Evolutionary conservation across 2,888 invertebrate species (phyloP), one percentile per base, ranked within the genome.

Genomic region (Nemurella pictetii): DNA sequence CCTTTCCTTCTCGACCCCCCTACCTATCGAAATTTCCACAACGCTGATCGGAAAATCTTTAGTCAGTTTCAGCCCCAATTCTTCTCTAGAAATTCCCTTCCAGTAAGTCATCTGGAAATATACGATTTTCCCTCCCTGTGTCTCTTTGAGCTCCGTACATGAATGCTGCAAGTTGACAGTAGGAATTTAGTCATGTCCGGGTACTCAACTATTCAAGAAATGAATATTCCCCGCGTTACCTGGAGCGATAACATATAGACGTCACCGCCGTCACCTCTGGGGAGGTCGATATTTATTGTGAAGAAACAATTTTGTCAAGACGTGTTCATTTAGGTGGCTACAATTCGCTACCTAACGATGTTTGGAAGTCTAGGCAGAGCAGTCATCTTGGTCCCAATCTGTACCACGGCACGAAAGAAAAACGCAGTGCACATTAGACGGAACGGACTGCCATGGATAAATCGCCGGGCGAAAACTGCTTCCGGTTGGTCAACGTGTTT

Each of bases 31-130:
- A 26, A 28, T 75, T 75, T 75, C 75, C 75, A 28, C 26, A 12
- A 75, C 75, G 75, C 28, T 75, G 75, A 75, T 75, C 75, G 75
- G 25, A 9, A 27, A 75, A 75, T 75, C 75, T 75, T 75, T 55
- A 55, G 55, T 55, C 55, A 55, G 55, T 55, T 55, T 55, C 55
- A 7, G 55, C 55, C 55, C 55, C 55, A 55, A n/a, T 55, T 55
- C 55, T 55, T 55, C 55, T 12, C 15, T 55, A 20, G 55, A 55
- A 55, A 55, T 55, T 55, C 55, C 55, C 12, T 55, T 55, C 55
- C 55, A 55, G 55, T 55, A 55, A 12, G 9, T 55, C 55, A 55
- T 55, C 55, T 55, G 55, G 55, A 55, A 55, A 55, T 55, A 55
- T 12, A 55, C 55, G 55, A 55, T 55, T 55, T 55, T 55, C 55